phyloP scores from a whole-genome alignment of 2,888 invertebrate genomes.

The Eretmocerus hayati region DNA sequence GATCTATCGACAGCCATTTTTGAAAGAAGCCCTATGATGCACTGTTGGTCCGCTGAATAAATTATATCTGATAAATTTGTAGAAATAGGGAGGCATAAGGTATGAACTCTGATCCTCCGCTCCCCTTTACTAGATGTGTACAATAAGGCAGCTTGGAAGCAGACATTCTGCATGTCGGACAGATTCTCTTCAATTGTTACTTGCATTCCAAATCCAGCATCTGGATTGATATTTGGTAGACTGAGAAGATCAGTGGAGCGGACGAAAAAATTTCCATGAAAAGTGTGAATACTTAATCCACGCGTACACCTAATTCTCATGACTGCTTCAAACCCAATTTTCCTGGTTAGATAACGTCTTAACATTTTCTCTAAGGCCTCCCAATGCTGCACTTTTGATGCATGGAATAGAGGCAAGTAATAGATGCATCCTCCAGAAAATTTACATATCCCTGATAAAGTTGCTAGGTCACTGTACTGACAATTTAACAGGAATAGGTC shows the following conservation, averaged over 20 bases:
- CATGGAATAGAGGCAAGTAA: conserved; percentile 83
- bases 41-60: conserved; percentile 86
- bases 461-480: conserved; percentile 90
- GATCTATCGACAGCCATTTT: conserved; percentile 98
- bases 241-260: conserved; percentile 93
- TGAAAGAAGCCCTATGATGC: conserved; percentile 82
- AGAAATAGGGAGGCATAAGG: conserved; percentile 87
- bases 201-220: conserved; percentile 97
- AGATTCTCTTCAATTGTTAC: conserved; percentile 89
- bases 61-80: conserved; percentile 78
- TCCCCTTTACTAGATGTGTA: conserved; percentile 96
- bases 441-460: conserved; percentile 83
- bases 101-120: conserved; percentile 94
- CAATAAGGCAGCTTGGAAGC: conserved; percentile 95
- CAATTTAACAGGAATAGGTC: conserved; percentile 91
- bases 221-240: conserved; percentile 95
- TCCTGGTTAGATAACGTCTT: conserved; percentile 84
- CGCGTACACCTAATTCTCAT: conserved; percentile 93
- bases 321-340: conserved; percentile 98
- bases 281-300: conserved; percentile 91
- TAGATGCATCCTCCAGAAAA: conserved; percentile 92
- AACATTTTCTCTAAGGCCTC: conserved; percentile 72
- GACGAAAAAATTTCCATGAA: conserved; percentile 99
- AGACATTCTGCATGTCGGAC: conserved; percentile 77
- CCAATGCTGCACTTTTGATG: conserved; percentile 61